These are phyloP conservation scores for Tympanuchus pallidicinctus DNA, from an alignment of 2,113 vertebrate species.

Conservation along the genomic window DNA sequence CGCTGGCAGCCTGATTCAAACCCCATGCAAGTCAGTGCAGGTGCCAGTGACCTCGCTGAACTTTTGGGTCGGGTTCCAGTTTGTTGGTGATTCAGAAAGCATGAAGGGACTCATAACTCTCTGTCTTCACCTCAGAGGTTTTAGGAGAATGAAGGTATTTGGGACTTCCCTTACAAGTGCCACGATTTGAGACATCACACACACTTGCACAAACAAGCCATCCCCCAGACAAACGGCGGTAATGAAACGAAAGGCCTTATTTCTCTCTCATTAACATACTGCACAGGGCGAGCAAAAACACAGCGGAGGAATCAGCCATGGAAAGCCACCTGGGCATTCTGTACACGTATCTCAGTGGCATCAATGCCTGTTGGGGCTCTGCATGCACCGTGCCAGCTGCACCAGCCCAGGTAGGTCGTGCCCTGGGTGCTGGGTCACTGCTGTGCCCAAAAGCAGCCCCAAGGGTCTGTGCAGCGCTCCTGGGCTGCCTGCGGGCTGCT, in stretches of 20 bases:
- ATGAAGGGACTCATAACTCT: neutral
- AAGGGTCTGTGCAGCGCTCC: too few species aligned
- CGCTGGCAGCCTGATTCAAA: neutral
- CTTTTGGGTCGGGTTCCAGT: neutral
- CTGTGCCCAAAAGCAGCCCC: neutral
- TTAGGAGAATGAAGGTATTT: neutral
- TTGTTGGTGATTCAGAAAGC: neutral
- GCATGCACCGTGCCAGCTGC: neutral
- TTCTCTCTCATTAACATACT: neutral
- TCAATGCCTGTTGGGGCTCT: neutral
- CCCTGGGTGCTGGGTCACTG: neutral
- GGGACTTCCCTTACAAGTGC: neutral
- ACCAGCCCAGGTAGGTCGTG: neutral
- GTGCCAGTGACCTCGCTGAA: neutral
- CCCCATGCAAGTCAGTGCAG: neutral
- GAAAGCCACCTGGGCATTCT: neutral
- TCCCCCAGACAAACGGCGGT: neutral
- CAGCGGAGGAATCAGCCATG: neutral
- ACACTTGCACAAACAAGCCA: neutral
- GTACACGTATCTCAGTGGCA: neutral
- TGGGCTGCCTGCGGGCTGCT: neutral
- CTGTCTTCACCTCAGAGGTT: neutral
- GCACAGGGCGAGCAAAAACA: neutral
- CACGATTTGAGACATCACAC: rapidly evolving
- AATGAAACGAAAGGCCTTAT: neutral